phyloP scores from a whole-genome alignment of 1,140 invertebrate genomes.

The Neocloeon triangulifer region DNA sequence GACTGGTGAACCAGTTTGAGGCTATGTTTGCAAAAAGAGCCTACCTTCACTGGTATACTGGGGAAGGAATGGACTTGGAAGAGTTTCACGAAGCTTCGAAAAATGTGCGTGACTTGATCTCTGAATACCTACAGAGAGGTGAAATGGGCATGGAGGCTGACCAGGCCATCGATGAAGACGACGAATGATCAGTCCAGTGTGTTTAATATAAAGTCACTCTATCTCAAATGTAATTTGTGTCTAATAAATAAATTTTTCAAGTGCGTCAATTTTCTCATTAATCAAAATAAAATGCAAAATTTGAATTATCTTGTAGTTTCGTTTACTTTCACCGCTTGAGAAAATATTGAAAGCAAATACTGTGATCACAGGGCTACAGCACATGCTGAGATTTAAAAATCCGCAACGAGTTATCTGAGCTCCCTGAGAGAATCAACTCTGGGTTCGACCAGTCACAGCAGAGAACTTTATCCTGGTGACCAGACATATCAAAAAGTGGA shows the following conservation, averaged over 20 bases:
- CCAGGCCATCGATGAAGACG: too few relatives aligned
- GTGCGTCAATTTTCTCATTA: too few relatives aligned
- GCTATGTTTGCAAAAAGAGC: slow-evolving; percentile 87
- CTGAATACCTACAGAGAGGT: slow-evolving; percentile 42
- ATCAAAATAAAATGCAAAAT: too few relatives aligned
- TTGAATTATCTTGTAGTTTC: too few relatives aligned
- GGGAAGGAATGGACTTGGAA: slow-evolving; percentile 31
- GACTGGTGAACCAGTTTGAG: slow-evolving; percentile 69
- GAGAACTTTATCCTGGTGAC: slow-evolving; percentile 86
- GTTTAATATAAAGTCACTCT: too few relatives aligned
- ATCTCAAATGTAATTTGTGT: too few relatives aligned
- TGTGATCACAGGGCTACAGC: slow-evolving; percentile 5
- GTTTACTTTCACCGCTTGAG: too few relatives aligned
- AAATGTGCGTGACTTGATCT: slow-evolving; percentile 39
- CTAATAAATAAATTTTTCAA: too few relatives aligned
- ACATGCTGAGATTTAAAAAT: slow-evolving; percentile 51
- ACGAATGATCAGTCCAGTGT: too few relatives aligned
- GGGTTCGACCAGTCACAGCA: slow-evolving; percentile 85
- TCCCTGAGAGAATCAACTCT: slow-evolving; percentile 69
- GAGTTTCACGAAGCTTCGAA: slow-evolving; percentile 32
- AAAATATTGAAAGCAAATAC: too few relatives aligned
- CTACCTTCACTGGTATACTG: slow-evolving; percentile 71
- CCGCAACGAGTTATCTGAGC: slow-evolving; percentile 79
- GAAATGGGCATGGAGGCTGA: too few relatives aligned
- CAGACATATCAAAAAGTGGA: slow-evolving; percentile 76